Percentiles rank a stretch among this genome's conserved stretches.
Evolutionary conservation across 2,113 vertebrate species (phyloP).

Genomic region (Plecturocebus donacophilus): DNA sequence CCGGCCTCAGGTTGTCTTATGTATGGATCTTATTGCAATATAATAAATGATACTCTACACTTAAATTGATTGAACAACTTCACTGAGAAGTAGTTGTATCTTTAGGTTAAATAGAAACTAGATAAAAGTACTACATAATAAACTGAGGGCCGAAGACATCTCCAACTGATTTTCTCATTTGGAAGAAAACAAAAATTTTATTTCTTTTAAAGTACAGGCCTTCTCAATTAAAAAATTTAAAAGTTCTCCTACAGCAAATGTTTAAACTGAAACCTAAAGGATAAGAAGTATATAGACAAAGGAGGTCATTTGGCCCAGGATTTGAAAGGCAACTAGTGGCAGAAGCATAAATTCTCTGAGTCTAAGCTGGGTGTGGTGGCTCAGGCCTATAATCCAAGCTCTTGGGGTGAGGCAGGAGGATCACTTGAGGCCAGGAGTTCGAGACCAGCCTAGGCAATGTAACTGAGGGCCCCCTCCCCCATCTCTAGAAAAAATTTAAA

Average conservation of each 20-base stretch:
- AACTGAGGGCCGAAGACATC: background rate
- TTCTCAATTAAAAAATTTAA: background rate
- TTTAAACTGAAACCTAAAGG: background rate
- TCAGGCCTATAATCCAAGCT: background rate
- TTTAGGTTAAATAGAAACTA: background rate
- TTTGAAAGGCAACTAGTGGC: background rate
- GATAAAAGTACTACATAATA: background rate
- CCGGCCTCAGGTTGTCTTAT: no score
- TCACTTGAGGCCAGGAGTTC: background rate
- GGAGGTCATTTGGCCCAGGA: background rate
- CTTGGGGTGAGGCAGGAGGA: background rate
- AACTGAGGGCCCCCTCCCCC: background rate
- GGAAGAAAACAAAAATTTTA: background rate
- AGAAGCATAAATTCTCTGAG: background rate
- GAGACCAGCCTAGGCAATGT: background rate
- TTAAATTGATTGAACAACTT: background rate
- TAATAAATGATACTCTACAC: background rate
- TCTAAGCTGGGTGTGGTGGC: background rate
- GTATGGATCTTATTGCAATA: background rate
- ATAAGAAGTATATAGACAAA: background rate
- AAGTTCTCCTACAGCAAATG: background rate
- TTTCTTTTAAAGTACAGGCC: background rate
- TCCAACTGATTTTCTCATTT: conserved; percentile 14
- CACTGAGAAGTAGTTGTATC: background rate
- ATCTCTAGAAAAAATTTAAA: no score